A percentile compares a stretch with the other conserved stretches of the same genome.
Conservation (phyloP, 1,140 invertebrate species). For the Lepeophtheirus salmonis region DNA sequence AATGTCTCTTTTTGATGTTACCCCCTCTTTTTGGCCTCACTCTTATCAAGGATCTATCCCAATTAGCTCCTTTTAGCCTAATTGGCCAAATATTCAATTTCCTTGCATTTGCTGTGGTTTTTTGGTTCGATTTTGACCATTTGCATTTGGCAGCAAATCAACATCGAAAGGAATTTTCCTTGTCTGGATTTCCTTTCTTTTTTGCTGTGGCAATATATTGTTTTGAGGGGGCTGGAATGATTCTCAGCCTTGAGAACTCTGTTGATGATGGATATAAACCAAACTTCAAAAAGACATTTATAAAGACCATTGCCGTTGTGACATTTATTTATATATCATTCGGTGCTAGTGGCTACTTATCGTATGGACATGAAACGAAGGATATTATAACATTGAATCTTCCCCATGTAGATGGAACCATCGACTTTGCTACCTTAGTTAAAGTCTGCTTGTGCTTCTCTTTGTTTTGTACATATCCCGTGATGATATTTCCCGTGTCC, state of each 20-base stretch:
- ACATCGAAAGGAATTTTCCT: constrained; percentile 29
- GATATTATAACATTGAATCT: constrained; percentile 33
- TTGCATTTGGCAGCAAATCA: constrained; percentile 25
- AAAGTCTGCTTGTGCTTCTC: constrained; percentile 31
- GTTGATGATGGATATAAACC: constrained; percentile 26
- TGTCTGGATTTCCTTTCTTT: constrained; percentile 32
- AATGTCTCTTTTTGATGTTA: constrained; percentile 29
- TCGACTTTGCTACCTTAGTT: constrained; percentile 31
- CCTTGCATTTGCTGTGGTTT: constrained; percentile 32
- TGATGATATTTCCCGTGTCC: constrained; percentile 33
- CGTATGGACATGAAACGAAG: constrained; percentile 28
- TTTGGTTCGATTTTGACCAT: constrained; percentile 35
- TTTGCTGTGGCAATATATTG: constrained; percentile 33
- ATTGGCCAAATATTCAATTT: constrained; percentile 29
- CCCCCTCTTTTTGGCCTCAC: constrained; percentile 29
- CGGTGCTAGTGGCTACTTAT: constrained; percentile 31
- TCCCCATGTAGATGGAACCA: constrained; percentile 24
- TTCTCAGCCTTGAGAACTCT: constrained; percentile 31
- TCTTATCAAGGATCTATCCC: constrained; percentile 28
- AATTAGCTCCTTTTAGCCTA: constrained; percentile 22
- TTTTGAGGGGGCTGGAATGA: constrained; percentile 34
- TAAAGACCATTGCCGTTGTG: constrained; percentile 28
- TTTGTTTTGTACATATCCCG: constrained; percentile 33
- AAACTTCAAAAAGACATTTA: constrained; percentile 29
- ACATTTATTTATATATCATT: constrained; percentile 32